Evolutionary conservation across 2,113 vertebrate species (phyloP).

Genomic region (Eulemur macaco): DNA sequence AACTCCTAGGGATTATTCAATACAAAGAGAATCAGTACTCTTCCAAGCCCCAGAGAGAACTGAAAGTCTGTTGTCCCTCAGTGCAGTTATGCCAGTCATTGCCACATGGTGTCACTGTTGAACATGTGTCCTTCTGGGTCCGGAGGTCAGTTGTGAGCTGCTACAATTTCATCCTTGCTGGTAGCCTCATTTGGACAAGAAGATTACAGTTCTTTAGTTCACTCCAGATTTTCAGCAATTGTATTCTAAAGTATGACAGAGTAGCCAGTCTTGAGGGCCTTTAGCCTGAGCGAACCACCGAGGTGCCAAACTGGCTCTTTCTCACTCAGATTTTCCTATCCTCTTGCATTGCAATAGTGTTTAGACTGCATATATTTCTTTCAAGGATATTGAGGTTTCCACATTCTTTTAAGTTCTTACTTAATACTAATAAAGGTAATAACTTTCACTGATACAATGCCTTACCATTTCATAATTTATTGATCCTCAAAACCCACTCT

Average conservation of each 20-base stretch:
- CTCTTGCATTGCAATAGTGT: neutral
- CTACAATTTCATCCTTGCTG: neutral
- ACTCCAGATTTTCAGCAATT: neutral
- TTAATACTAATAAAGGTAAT: neutral
- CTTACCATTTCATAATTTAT: neutral
- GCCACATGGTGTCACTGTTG: neutral
- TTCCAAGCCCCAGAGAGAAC: neutral
- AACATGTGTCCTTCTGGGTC: neutral
- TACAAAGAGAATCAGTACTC: neutral
- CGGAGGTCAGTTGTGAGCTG: accelerated
- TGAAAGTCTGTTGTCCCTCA: neutral
- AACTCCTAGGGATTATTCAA: neutral
- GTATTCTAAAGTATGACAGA: neutral
- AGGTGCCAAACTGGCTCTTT: neutral
- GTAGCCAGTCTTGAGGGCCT: neutral
- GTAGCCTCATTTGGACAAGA: neutral
- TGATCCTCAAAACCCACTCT: neutral
- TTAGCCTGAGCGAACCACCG: neutral
- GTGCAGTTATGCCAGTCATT: neutral
- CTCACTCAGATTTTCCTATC: neutral
- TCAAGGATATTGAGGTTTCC: neutral
- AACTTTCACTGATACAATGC: neutral
- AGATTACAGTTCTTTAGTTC: neutral
- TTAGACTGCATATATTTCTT: neutral
- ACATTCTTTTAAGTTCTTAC: neutral